A percentile compares a stretch with the other conserved stretches of the same genome.
Evolutionary conservation across 2,888 invertebrate genomes (phyloP).

Genomic region (Dorcus hopei): DNA sequence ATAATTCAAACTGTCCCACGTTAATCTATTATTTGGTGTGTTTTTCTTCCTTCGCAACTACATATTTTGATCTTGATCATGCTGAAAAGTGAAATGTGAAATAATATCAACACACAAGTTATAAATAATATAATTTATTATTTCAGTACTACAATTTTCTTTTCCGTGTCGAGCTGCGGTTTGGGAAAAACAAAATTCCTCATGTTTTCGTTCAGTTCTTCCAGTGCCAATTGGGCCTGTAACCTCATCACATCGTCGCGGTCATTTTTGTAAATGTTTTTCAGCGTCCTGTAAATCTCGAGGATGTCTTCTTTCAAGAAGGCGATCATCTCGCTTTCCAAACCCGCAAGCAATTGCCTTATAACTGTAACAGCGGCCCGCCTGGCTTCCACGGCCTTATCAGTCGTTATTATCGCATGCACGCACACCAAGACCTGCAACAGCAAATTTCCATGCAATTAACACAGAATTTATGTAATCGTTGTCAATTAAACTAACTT

Average conservation of each 20-base stretch:
- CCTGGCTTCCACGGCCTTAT: constrained; percentile 69
- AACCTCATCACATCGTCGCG: constrained; percentile 67
- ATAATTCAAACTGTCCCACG: too few relatives aligned
- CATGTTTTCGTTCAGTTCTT: constrained; percentile 70
- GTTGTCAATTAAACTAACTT: neutral
- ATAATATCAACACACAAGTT: too few relatives aligned
- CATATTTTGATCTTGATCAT: too few relatives aligned
- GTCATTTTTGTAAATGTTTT: constrained; percentile 60
- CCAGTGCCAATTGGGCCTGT: constrained; percentile 74
- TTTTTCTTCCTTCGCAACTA: too few relatives aligned
- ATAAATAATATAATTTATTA: neutral
- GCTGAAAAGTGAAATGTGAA: too few relatives aligned
- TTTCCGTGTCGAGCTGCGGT: constrained; percentile 33
- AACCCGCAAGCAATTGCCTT: constrained; percentile 69
- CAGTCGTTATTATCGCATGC: constrained; percentile 64
- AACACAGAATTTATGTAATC: neutral
- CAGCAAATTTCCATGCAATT: constrained; percentile 10
- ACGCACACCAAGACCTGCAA: constrained; percentile 70
- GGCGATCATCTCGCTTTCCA: constrained; percentile 66
- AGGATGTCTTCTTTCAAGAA: constrained; percentile 65
- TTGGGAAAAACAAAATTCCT: constrained; percentile 35
- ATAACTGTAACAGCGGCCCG: constrained; percentile 78
- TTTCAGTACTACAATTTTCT: constrained; percentile 33
- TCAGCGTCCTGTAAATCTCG: constrained; percentile 69
- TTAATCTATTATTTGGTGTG: too few relatives aligned